Conservation (phyloP, 2,113 vertebrate genomes). For the Pithys albifrons region DNA sequence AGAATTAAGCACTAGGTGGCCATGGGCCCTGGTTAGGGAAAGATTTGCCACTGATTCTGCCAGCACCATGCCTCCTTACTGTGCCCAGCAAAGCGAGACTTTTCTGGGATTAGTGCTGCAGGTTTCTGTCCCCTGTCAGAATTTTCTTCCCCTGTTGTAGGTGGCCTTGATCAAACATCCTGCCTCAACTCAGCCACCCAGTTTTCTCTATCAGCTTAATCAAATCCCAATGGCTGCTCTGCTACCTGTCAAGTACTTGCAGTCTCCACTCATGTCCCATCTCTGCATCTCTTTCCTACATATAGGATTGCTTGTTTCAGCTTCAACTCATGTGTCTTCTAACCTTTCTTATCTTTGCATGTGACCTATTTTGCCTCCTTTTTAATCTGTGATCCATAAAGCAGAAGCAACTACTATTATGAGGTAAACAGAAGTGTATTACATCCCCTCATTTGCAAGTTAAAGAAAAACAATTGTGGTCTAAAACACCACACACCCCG, state of each 20-base stretch:
- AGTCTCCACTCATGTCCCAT: not conserved
- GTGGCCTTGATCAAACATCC: not conserved
- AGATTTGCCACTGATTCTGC: not conserved
- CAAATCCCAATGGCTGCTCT: fast-evolving
- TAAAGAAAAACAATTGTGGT: not conserved
- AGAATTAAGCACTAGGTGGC: not conserved
- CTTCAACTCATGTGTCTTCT: not conserved
- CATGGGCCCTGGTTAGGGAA: not conserved
- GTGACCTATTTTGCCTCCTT: not conserved
- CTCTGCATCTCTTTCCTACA: not conserved
- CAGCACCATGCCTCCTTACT: not conserved
- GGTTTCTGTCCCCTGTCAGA: not conserved
- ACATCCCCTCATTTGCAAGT: not conserved
- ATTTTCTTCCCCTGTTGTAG: not conserved
- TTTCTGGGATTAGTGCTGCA: fast-evolving
- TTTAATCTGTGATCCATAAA: not conserved
- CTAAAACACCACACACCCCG: not conserved
- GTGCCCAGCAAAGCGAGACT: not conserved
- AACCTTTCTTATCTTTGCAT: not conserved
- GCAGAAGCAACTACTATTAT: not conserved
- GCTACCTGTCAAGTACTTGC: not conserved
- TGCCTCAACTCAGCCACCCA: not conserved
- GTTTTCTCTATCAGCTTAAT: not conserved
- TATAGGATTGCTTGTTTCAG: fast-evolving
- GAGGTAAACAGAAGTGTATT: not conserved